Evolutionary conservation across 1,140 invertebrate genomes (phyloP), one percentile per base, ranked within the genome.

Genomic region (Apis cerana): DNA sequence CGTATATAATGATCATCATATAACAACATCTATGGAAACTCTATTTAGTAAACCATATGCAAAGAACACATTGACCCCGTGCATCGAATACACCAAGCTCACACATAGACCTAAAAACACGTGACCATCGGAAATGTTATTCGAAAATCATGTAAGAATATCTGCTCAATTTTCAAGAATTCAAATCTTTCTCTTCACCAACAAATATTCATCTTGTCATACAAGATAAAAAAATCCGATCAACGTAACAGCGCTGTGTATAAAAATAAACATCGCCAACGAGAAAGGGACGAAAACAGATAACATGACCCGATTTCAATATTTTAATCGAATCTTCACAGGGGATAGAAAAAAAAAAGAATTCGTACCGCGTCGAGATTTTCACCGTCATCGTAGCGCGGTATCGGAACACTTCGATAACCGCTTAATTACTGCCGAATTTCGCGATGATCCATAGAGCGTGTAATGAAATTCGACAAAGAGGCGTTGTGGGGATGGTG

Each of bases 351-450:
- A 19, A n/a, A 21, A 23, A 27, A 43, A 43, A 43, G 33, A 61
- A 58, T 9, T 85, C 91, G 48, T 91, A 93, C 92, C 92, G 92
- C 61, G 89, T 90, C 54, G 91, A 91, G 71, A 93, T 92, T 91
- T 93, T 93, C 71, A 93, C 92, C 68, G 92, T 93, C 92, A 93
- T 93, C n/a, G 50, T 72, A 61, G 68, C 71, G 65, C 67, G 54
- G 1, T 27, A 52, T 8, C 33, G 21, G 33, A 7, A 21, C 23
- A 27, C 19, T 19, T 12, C 15, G 19, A 27, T n/a, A 13, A 48
- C 15, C 13, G 58, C 23, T 59, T 27, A 13, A 77, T 8, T n/a
- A 58, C 21, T 12, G 21, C 21, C 43, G 33, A 17, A 15, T 27
- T 65, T 27, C 70, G 50, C 50, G 33, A 50, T n/a, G 59, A 56